These are phyloP conservation scores for Drosophila lini DNA, from an alignment of 1,140 invertebrate genomes.

Conservation along the genomic window DNA sequence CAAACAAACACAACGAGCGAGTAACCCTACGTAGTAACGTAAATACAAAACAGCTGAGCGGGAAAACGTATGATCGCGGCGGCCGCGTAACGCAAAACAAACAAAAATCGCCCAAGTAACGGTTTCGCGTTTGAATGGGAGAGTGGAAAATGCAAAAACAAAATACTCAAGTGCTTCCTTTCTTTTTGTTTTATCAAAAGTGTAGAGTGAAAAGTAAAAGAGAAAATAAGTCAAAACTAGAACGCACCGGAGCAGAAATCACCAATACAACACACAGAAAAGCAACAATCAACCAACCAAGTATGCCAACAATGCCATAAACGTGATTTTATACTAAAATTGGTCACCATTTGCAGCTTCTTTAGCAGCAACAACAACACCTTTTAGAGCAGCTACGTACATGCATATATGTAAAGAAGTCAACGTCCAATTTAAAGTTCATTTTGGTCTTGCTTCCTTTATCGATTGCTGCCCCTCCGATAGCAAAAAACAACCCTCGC, in stretches of 20 bases:
- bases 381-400: conserved; percentile 3
- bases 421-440: conserved; percentile 42
- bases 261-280: conserved; percentile 32
- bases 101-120: conserved; percentile 29
- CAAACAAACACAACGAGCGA: conserved; percentile 28
- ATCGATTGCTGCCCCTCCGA: conserved; percentile 53
- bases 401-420: conserved; percentile 16
- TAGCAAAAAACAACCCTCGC: conserved; percentile 12
- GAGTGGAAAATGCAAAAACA: conserved; percentile 41
- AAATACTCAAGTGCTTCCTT: conserved; percentile 23
- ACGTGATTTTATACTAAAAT: conserved; percentile 53
- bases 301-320: conserved; percentile 51
- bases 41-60: conserved; percentile 76
- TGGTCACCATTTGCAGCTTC: conserved; percentile 63
- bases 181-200: conserved; percentile 28
- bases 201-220: conserved; percentile 55
- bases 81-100: conserved; percentile 59
- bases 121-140: conserved; percentile 16
- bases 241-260: conserved; percentile 45
- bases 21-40: conserved; percentile 62
- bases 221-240: conserved; percentile 46
- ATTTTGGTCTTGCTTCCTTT: conserved; percentile 29
- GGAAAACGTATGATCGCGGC: conserved; percentile 71
- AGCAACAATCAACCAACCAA: conserved; percentile 58
- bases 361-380: conserved; percentile 23